Evolutionary conservation across 1,140 invertebrate genomes (phyloP).

Genomic region (Lasaia peninsularis): DNA sequence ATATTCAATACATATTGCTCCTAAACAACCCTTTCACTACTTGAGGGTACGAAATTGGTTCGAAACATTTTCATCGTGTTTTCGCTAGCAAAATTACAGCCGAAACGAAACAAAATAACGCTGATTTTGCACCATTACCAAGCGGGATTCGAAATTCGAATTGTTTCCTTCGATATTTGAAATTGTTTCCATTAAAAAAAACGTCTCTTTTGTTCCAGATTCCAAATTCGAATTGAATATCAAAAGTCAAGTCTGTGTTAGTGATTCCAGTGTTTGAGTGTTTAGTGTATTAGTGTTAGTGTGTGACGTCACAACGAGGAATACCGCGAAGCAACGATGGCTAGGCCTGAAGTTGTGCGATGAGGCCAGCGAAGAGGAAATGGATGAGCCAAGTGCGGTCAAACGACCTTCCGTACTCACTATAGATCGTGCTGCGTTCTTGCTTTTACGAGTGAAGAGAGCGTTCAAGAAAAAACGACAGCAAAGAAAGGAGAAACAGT

Average conservation of each 20-base stretch:
- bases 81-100: background rate
- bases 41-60: background rate
- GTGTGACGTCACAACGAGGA: conserved; percentile 47
- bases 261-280: conserved; percentile 1
- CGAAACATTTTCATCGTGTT: background rate
- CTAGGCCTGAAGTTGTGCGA: conserved; percentile 74
- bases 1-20: background rate
- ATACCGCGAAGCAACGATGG: conserved; percentile 63
- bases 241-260: background rate
- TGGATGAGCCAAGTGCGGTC: conserved; percentile 63
- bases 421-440: conserved; percentile 91
- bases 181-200: background rate
- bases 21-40: background rate
- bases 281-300: conserved; percentile 11
- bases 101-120: background rate
- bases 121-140: background rate
- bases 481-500: conserved; percentile 89
- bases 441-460: conserved; percentile 90
- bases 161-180: no score
- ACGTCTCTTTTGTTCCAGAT: conserved; percentile 8
- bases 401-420: conserved; percentile 81
- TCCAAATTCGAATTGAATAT: background rate
- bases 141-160: background rate
- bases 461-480: conserved; percentile 94
- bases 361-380: conserved; percentile 56